phyloP scores from a whole-genome alignment of 2,888 invertebrate species.

The Antitype chi region DNA sequence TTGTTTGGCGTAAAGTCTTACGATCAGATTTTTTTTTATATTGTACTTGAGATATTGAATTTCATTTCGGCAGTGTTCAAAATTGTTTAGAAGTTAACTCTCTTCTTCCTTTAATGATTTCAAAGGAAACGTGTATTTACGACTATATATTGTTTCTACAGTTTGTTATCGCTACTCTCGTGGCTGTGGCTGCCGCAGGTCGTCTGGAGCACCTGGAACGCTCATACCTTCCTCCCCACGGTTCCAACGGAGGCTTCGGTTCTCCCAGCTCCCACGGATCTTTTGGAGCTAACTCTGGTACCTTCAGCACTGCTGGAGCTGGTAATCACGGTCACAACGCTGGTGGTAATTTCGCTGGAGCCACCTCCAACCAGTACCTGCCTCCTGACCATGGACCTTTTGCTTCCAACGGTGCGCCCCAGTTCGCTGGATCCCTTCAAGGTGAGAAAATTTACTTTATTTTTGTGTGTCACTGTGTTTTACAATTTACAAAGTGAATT shows the following conservation, averaged over 20 bases:
- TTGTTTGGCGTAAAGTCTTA: conserved; percentile 29
- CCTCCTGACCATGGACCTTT: conserved; percentile 81
- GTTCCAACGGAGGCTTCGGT: conserved; percentile 51
- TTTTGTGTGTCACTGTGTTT: background rate
- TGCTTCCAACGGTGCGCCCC: conserved; percentile 63
- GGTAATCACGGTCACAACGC: conserved; percentile 18
- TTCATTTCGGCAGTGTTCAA: background rate
- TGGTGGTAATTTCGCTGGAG: conserved; percentile 62
- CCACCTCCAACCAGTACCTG: conserved; percentile 84
- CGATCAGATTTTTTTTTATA: background rate
- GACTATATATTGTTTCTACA: conserved; percentile 55
- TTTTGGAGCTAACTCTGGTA: conserved; percentile 49
- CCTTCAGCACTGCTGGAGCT: conserved; percentile 52
- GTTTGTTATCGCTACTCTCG: conserved; percentile 82
- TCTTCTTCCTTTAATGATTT: background rate
- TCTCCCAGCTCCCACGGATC: conserved; percentile 42
- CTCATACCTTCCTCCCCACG: conserved; percentile 83
- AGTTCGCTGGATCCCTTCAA: conserved; percentile 64
- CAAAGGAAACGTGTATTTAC: background rate
- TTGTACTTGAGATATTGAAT: background rate
- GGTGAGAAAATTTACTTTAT: conserved; percentile 47
- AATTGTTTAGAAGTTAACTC: too few relatives aligned
- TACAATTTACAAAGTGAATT: background rate
- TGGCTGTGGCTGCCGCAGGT: conserved; percentile 81
- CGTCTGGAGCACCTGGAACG: conserved; percentile 86